Evolutionary conservation across 2,113 vertebrate species (phyloP), one percentile per base, ranked within the genome.

Genomic region (Rhinichthys klamathensis): DNA sequence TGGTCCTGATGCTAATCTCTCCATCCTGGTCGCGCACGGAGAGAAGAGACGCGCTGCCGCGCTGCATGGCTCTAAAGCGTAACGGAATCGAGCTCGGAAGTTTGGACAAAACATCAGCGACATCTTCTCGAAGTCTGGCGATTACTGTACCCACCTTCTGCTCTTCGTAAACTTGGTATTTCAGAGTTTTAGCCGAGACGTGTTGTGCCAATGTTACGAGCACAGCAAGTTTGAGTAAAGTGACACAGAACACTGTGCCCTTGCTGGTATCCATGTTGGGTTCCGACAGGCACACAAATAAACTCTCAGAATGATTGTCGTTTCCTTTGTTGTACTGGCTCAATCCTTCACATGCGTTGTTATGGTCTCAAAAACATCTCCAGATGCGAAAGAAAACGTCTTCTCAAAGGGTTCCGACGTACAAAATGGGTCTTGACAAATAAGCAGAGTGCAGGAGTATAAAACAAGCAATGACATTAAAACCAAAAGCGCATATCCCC

Each of bases 121-220:
- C 97, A 67, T 99, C 97, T 79, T 99, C 97, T 21, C 93, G 95
- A 1, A 99, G 94, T 56, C 96, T 94, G 0, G 97, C 96, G 60
- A 99, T 95, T 0, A 99, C 96, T 0, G 95, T 97, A 49, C 98
- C 98, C 0, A 97, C 95, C 90, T 95, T 95, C 91, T 99, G 97
- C 91, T 99, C 98, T 93, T 99, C 98, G 13, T 95, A 96, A 74
- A 99, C 96, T 91, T 96, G 94, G 92, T 99, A 99, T 90, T 96
- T 97, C 83, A 99, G 84, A 25, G 97, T 98, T 93, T 95, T 97
- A 54, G 96, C 93, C 83, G 91, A 63, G 32, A 82, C 95, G 80
- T 86, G 84, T 11, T 88, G 92, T 32, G 92, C 18, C 86, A 95
- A 32, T 38, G 89, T 51, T 85, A 97, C 89, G 85, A 95, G 27